Evolutionary conservation across 2,113 vertebrate genomes (phyloP), one percentile per base, ranked within the genome.

Genomic region (Sander lucioperca): DNA sequence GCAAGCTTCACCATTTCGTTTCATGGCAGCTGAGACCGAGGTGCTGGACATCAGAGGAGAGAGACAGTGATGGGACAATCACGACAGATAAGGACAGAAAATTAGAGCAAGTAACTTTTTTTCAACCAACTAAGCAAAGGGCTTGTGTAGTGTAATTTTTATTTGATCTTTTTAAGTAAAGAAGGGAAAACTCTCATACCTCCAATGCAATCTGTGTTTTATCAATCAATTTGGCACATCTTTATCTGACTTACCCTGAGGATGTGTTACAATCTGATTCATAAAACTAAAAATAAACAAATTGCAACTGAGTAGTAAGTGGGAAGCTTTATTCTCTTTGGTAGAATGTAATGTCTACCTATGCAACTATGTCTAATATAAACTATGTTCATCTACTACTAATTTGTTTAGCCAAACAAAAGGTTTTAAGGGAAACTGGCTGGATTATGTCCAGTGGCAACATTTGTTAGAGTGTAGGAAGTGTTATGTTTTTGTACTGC

Each of bases 31-130:
- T 73, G 73, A 88, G 45, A 74, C 50, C 4, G 1, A 43, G 56
- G n/a, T 58, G 59, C 59, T 77, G 77, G 80, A 88, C 83, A 82
- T 54, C 67, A 85, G 73, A 74, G 50, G 66, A 47, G 18, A 50
- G n/a, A 59, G 63, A 63, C 30, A 48, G 30, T 70, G 51, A 47
- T 39, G 23, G 30, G 61, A 18, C 27, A 66, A 57, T 67, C 45
- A 47, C 30, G 47, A 71, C 56, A 59, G 50, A 69, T 13, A 58
- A n/a, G 47, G 56, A 39, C 15, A 58, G 6, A 19, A 25, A 1
- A n/a, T 27, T n/a, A 68, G 11, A 48, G 27, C 10, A 11, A 57
- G 36, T 71, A 3, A 51, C 2, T 13, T 21, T 33, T 67, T 56
- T 11, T 33, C 36, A 39, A 3, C 39, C 27, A 43, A 51, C 30